Conservation (phyloP, 2,113 vertebrate genomes). For the Trichomycterus rosablanca region DNA sequence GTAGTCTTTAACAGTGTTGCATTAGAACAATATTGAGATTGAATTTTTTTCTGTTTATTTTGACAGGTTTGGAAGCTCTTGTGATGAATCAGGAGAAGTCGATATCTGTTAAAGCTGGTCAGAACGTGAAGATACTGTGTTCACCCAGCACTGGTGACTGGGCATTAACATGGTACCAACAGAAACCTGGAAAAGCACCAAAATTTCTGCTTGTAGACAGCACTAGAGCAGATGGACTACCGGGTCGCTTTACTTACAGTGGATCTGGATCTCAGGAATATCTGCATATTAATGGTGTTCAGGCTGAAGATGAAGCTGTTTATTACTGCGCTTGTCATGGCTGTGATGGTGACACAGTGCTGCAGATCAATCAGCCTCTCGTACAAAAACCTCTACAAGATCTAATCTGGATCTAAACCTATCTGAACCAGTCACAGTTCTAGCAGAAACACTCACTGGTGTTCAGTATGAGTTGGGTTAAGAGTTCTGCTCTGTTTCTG, state of each 20-base stretch:
- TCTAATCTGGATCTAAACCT: background rate
- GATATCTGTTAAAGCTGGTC: background rate
- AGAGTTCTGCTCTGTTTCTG: background rate
- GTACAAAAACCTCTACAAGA: constrained; percentile 4
- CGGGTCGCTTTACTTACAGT: background rate
- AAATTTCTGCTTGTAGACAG: background rate
- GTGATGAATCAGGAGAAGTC: constrained; percentile 11
- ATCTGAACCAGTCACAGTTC: background rate
- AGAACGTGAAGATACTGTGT: constrained; percentile 3
- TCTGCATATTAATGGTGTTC: background rate
- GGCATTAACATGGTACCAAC: background rate
- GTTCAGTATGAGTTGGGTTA: background rate
- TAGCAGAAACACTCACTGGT: background rate
- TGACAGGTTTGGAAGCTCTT: constrained; percentile 25
- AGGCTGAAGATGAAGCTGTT: constrained; percentile 7
- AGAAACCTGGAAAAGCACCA: background rate
- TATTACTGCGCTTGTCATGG: constrained; percentile 2
- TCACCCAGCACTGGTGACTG: background rate
- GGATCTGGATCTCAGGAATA: background rate
- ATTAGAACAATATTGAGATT: background rate
- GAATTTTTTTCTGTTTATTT: background rate
- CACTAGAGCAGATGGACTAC: background rate
- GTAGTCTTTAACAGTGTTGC: background rate
- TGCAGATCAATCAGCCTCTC: background rate
- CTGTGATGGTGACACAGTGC: background rate